Percentiles rank a stretch among this genome's conserved stretches.
Evolutionary conservation across 2,888 invertebrate genomes (phyloP).

Genomic region (Leptopterna dolabrata): DNA sequence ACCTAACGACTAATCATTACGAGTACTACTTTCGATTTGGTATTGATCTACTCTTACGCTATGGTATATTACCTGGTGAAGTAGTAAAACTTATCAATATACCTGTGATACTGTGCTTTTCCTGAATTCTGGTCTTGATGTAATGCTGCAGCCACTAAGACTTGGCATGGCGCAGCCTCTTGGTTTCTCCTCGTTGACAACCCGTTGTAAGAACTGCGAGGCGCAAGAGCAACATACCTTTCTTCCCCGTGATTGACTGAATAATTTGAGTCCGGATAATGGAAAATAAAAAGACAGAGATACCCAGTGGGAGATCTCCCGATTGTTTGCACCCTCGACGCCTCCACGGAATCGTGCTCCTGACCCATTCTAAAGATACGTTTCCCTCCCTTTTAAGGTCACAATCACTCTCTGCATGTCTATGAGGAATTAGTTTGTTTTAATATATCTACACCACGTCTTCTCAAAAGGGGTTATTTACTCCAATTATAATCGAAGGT

Average conservation of each 20-base stretch:
- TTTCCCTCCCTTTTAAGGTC: neutral
- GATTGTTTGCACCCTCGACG: conserved; percentile 19
- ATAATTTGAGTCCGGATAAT: conserved; percentile 5
- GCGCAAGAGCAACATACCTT: neutral
- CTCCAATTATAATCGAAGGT: neutral
- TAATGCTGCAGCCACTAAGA: no score
- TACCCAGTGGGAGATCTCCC: neutral
- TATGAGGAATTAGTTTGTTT: conserved; percentile 1
- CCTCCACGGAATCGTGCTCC: conserved; percentile 23
- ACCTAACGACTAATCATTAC: no score
- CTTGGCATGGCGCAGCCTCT: no score
- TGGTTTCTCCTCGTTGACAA: no score
- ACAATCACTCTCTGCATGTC: neutral
- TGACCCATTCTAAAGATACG: neutral
- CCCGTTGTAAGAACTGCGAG: neutral
- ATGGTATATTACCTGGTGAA: no score
- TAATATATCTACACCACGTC: neutral
- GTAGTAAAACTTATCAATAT: no score
- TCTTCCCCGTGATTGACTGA: conserved; percentile 26
- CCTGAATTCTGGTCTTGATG: no score
- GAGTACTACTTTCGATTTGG: no score
- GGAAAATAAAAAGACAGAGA: neutral
- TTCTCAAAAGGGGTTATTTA: neutral
- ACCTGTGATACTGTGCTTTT: no score
- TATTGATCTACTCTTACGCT: no score